A percentile compares a stretch with the other conserved stretches of the same genome.
Conservation (phyloP, 2,113 vertebrate species). For the Struthidea cinerea region DNA sequence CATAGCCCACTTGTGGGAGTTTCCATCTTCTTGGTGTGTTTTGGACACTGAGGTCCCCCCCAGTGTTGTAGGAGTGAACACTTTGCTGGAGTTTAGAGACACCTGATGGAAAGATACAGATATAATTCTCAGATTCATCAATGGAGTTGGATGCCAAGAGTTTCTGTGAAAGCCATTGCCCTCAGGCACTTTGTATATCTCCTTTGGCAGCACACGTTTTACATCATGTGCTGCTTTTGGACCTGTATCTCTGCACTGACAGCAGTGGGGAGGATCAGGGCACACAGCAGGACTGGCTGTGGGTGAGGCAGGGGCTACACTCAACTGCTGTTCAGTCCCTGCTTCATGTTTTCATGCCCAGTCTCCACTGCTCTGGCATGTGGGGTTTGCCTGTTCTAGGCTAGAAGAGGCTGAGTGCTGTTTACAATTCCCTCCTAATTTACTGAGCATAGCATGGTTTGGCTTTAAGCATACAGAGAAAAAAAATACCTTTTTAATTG, state of each 20-base stretch:
- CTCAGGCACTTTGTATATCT: background rate
- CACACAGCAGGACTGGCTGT: background rate
- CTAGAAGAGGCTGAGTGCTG: background rate
- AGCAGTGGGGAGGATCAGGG: background rate
- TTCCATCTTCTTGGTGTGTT: background rate
- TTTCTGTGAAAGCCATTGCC: background rate
- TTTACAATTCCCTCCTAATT: background rate
- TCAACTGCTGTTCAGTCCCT: background rate
- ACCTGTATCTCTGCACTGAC: background rate
- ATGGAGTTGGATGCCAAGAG: background rate
- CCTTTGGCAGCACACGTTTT: accelerated
- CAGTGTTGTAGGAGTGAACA: background rate
- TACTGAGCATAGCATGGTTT: background rate
- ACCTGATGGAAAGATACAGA: background rate
- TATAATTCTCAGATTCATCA: background rate
- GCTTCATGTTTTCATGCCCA: background rate
- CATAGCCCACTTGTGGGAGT: background rate
- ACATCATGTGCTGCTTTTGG: background rate
- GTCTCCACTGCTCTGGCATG: background rate
- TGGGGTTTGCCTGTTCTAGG: background rate
- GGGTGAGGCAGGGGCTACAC: accelerated
- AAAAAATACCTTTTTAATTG: background rate
- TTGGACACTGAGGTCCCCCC: background rate
- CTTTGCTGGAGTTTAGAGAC: background rate
- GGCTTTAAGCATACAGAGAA: background rate